Base-by-base conservation (phyloP, 2,113 vertebrate species). In the Jaculus jaculus region DNA sequence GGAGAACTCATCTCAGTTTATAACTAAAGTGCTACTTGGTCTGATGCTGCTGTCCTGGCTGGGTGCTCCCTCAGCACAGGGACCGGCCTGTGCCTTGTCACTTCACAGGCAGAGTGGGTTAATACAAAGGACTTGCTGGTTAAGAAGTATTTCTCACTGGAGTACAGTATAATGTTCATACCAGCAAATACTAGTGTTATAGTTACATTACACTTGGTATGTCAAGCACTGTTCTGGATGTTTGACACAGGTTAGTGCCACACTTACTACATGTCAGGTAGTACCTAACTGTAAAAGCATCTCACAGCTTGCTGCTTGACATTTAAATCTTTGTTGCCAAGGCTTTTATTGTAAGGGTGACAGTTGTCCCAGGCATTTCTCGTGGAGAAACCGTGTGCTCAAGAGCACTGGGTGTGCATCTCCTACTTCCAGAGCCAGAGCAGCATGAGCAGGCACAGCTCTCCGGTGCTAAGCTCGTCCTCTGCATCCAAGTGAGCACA, bases 281-380 rank as follows among this genome's bases (percentile, higher is more conserved):
- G 39, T 61, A n/a, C 51, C 51, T 30, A 4, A 54, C 54, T 42
- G 1, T 13, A 60, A 1, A 18, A 75, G 15, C 21, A 1, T 24
- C 34, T 47, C 68, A 0, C 17, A 37, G 0, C 17, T 10, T 51
- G 81, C n/a, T 66, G 68, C 39, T 58, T 84, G 65, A 37, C 34
- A 10, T 30, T 75, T 15, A 63, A 12, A 8, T 77, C 93, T 93
- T 79, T 30, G 69, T 74, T 72, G 58, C 85, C 58, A 47, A 47
- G 75, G 63, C 66, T 28, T 83, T 84, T 72, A 34, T 74, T 73
- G 63, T 79, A 75, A 75, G 60, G 21, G 51, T 63, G 68, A 71
- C 88, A 65, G 79, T 84, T 47, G 73, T 32, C 68, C 63, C 73
- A 66, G 77, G 84, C 84, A 66, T 87, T 60, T 94, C 47, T 78